Conservation (phyloP, 2,888 invertebrate genomes). For the Phaonia tiefii region DNA sequence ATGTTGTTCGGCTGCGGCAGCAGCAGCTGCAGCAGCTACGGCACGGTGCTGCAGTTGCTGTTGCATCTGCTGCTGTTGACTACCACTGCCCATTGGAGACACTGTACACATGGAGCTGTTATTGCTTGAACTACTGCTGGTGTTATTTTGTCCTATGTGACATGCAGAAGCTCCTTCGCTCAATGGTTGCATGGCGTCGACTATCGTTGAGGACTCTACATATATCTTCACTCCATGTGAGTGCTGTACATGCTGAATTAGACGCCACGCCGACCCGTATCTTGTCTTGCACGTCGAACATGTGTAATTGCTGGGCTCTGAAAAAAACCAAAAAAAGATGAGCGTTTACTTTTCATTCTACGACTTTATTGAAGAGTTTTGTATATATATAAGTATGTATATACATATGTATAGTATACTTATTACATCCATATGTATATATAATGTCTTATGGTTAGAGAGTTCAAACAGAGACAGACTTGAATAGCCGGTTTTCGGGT, state of each 20-base stretch:
- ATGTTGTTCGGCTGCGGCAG: slow-evolving; percentile 81
- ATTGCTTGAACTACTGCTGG: slow-evolving; percentile 57
- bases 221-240: slow-evolving; percentile 97
- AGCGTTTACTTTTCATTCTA: background rate
- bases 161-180: slow-evolving; percentile 63
- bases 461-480: too few relatives aligned
- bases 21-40: slow-evolving; percentile 78
- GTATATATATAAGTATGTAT: too few relatives aligned
- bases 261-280: slow-evolving; percentile 95
- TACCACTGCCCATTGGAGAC: slow-evolving; percentile 67
- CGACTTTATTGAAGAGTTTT: slow-evolving; percentile 1
- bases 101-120: slow-evolving; percentile 68
- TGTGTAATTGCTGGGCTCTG: slow-evolving; percentile 97
- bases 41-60: slow-evolving; percentile 75
- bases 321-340: slow-evolving; percentile 60
- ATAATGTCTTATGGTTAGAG: too few relatives aligned
- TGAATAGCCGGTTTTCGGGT: too few relatives aligned
- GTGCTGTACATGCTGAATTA: slow-evolving; percentile 96
- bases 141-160: slow-evolving; percentile 70
- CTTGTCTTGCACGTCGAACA: slow-evolving; percentile 96
- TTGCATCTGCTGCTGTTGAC: slow-evolving; percentile 65
- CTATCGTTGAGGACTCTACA: slow-evolving; percentile 83
- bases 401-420: too few relatives aligned
- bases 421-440: too few relatives aligned
- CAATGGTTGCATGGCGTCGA: slow-evolving; percentile 65